Evolutionary conservation across 2,888 invertebrate genomes (phyloP), one percentile per base, ranked within the genome.

Genomic region (Nasonia oneida): DNA sequence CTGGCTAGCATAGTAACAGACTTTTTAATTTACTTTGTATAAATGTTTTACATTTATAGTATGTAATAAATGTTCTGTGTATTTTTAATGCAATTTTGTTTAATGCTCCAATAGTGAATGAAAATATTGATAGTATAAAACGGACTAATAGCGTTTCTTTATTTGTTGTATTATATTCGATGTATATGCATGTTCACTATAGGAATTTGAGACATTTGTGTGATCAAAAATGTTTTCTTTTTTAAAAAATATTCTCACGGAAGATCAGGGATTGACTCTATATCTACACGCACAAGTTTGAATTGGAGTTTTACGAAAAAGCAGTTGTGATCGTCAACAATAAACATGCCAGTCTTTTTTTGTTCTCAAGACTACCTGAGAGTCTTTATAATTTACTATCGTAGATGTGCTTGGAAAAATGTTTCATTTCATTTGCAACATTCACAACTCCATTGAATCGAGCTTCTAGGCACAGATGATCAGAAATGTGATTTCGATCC

Each of bases 221-320:
- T 61, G 57, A 33, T 81, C 23, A 75, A 61, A 86, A 80, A 53
- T 73, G n/a, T 61, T 64, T 39, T 53, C 29, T 2, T 73, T 18
- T 78, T 76, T 61, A 18, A 83, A 79, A 70, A 73, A 74, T 78
- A 81, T 80, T 81, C 84, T 84, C 57, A 70, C 77, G 86, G 86
- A 86, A 86, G 86, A 86, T 81, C 86, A 64, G 64, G n/a, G 80
- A 86, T 84, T 79, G 53, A 80, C 10, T 57, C 33, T 86, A 75
- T 76, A 78, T 76, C 71, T 70, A 84, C 57, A 78, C 67, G 18
- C 70, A 75, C 67, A 74, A 47, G 42, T 75, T 80, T 33, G 23
- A 37, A n/a, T 71, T 78, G 14, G 70, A 14, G 2, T 47, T 79
- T 77, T 67, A 74, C 37, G 33, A 83, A 83, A 80, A 80, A 77